Evolutionary conservation across 2,888 invertebrate species (phyloP), one percentile per base, ranked within the genome.

Genomic region (Chaetoderma sp.): DNA sequence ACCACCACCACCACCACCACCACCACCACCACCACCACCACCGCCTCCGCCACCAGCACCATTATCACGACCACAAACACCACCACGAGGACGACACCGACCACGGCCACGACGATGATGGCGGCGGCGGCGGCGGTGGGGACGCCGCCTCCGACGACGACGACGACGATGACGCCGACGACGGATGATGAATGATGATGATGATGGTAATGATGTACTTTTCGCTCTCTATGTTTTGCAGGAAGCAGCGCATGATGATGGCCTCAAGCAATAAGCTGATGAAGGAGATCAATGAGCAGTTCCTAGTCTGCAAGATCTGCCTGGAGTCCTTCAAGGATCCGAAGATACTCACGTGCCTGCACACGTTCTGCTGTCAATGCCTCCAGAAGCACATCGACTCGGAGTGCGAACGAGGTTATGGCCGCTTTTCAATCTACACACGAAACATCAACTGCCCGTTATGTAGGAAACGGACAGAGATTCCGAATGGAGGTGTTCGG

Each of bases 221-320:
- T n/a, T n/a, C n/a, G n/a, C n/a, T n/a, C n/a, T n/a, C n/a, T n/a
- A n/a, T n/a, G n/a, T n/a, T n/a, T n/a, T n/a, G 13, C n/a, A 13
- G 21, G 8, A 49, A 49, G 10, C 21, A 5, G 50, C 5, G 5
- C 18, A 21, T 39, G 28, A 75, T 27, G 55, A 82, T 81, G 81
- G 81, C 81, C 21, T 75, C 76, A 16, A 79, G 81, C 45, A 75
- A 76, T 13, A 80, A 80, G 58, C 70, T 85, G 56, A 79, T 84
- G 74, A 79, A 83, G 49, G 85, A 86, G 72, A 84, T 86, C 50
- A 81, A 76, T 57, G 84, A 84, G 60, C 85, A 86, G 73, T 86
- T 86, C 72, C 74, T 86, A 52, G 76, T 80, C 58, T 86, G 86
- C 64, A 85, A 84, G 65, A 81, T 86, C 45, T 86, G 86, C 67